These are phyloP conservation scores for Acanthoscelides obtectus DNA, from an alignment of 2,888 invertebrate species.

Conservation along the genomic window DNA sequence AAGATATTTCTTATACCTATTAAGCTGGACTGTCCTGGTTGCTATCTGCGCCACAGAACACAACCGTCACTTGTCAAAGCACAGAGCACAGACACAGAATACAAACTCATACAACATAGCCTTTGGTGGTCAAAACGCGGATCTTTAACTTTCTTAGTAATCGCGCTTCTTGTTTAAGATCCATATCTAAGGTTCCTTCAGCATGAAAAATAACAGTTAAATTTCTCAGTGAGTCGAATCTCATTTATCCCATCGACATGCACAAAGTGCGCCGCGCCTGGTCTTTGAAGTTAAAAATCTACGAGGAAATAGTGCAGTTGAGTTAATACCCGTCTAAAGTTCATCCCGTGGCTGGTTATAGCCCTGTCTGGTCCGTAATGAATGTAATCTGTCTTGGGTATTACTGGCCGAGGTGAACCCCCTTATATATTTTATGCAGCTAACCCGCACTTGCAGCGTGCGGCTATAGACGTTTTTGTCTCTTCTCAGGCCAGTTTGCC, in stretches of 20 bases:
- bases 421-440: neutral
- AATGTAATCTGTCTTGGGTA: neutral
- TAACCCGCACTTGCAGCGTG: neutral
- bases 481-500: neutral
- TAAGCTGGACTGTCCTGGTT: no score
- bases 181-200: no score
- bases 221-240: no score
- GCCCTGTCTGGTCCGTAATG: neutral
- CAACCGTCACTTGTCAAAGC: no score
- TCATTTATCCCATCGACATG: neutral
- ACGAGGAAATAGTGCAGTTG: neutral
- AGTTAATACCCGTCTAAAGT: neutral
- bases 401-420: neutral
- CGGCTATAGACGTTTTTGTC: neutral
- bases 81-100: no score
- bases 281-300: neutral
- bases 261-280: neutral
- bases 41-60: no score
- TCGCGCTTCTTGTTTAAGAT: no score
- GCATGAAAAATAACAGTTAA: no score
- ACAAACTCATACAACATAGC: no score
- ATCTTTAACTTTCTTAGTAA: no score
- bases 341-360: neutral
- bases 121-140: no score
- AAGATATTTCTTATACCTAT: no score